phyloP scores from a whole-genome alignment of 2,113 vertebrate species.

The Callocephalon fimbriatum region DNA sequence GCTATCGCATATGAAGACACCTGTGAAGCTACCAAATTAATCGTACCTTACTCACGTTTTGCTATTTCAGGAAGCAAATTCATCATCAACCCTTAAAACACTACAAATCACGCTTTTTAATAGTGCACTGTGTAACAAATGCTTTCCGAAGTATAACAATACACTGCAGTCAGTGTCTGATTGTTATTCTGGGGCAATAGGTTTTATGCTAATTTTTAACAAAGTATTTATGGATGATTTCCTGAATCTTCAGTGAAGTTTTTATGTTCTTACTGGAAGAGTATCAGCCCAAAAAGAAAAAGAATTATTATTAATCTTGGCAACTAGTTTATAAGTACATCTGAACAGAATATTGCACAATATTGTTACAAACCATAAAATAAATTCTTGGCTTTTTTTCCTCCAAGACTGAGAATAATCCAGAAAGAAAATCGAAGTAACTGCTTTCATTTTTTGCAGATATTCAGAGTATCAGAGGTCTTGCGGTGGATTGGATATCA shows the following conservation, averaged over 20 bases:
- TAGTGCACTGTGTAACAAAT: background rate
- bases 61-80: background rate
- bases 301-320: conserved; percentile 35
- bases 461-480: conserved; percentile 92
- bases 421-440: background rate
- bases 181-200: background rate
- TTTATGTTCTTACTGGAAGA: conserved; percentile 42
- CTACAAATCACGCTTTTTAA: background rate
- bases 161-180: background rate
- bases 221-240: conserved; percentile 30
- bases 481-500: conserved; percentile 97
- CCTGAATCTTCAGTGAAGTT: conserved; percentile 15
- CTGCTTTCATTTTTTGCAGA: conserved; percentile 81
- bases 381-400: background rate
- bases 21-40: background rate
- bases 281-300: conserved; percentile 22
- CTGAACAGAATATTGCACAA: conserved; percentile 24
- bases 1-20: background rate
- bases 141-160: background rate
- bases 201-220: background rate
- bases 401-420: background rate
- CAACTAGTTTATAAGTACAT: conserved; percentile 26
- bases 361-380: conserved; percentile 41
- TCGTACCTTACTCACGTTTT: rapidly evolving
- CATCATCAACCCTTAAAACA: background rate